phyloP scores from a whole-genome alignment of 1,140 invertebrate genomes.

The Neotoxoptera formosana region DNA sequence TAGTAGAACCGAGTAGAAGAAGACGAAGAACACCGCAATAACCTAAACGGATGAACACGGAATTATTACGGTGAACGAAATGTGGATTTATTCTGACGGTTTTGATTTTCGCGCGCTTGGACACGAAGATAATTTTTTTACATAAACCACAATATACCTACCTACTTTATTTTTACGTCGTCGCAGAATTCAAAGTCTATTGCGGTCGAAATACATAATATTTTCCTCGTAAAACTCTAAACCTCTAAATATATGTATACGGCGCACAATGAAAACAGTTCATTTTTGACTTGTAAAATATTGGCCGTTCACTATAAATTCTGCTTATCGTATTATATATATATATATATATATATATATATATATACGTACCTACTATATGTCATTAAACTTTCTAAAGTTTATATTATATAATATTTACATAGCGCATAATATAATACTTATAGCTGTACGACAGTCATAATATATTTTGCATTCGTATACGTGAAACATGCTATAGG shows the following conservation, averaged over 20 bases:
- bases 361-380: too few relatives aligned
- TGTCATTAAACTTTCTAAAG: neutral
- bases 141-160: neutral
- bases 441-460: neutral
- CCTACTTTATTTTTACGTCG: neutral
- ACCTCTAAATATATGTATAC: neutral
- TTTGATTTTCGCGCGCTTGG: neutral
- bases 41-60: neutral
- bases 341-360: too few relatives aligned
- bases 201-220: neutral
- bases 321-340: too few relatives aligned
- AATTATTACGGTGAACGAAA: constrained; percentile 14
- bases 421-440: neutral
- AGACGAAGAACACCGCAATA: constrained; percentile 13
- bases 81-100: neutral
- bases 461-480: neutral
- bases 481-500: neutral
- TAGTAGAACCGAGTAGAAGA: neutral
- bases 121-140: neutral
- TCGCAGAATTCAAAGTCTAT: neutral
- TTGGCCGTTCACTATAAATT: neutral
- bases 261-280: neutral
- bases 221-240: neutral
- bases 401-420: neutral
- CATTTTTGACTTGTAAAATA: too few relatives aligned